Evolutionary conservation across 1,140 invertebrate species (phyloP).

Genomic region (Littorina saxatilis): DNA sequence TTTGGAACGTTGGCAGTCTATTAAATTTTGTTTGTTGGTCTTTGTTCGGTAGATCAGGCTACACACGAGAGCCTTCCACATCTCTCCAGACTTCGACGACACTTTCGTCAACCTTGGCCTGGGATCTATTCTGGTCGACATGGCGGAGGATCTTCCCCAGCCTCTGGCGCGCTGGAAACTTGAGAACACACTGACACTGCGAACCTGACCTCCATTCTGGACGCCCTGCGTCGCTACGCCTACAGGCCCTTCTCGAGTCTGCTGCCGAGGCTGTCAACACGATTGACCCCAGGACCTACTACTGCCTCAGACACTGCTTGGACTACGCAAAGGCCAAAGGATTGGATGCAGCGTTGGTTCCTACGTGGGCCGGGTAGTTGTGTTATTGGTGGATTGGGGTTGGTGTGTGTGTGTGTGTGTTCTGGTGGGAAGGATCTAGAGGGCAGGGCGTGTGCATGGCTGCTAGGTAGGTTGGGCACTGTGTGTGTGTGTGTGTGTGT

Average conservation of each 20-base stretch:
- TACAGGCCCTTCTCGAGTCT: constrained; percentile 69
- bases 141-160: constrained; percentile 45
- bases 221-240: constrained; percentile 63
- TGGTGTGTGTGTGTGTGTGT: neutral
- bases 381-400: neutral
- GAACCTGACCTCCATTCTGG: constrained; percentile 59
- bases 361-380: constrained; percentile 68
- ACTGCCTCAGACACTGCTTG: constrained; percentile 61
- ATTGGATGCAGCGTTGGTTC: constrained; percentile 59
- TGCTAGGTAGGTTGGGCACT: neutral
- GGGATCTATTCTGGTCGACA: constrained; percentile 54
- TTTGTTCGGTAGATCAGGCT: constrained; percentile 39
- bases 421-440: no score
- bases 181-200: no score
- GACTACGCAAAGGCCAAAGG: constrained; percentile 46
- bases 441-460: neutral
- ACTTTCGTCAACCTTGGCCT: constrained; percentile 71
- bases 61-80: constrained; percentile 60
- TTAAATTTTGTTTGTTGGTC: no score
- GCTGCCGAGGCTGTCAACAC: constrained; percentile 53
- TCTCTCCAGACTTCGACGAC: constrained; percentile 73
- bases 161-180: constrained; percentile 50
- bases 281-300: constrained; percentile 69
- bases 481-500: neutral
- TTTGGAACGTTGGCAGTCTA: no score